phyloP scores from a whole-genome alignment of 2,888 invertebrate genomes.

The Cataglyphis rosenhaueri region DNA sequence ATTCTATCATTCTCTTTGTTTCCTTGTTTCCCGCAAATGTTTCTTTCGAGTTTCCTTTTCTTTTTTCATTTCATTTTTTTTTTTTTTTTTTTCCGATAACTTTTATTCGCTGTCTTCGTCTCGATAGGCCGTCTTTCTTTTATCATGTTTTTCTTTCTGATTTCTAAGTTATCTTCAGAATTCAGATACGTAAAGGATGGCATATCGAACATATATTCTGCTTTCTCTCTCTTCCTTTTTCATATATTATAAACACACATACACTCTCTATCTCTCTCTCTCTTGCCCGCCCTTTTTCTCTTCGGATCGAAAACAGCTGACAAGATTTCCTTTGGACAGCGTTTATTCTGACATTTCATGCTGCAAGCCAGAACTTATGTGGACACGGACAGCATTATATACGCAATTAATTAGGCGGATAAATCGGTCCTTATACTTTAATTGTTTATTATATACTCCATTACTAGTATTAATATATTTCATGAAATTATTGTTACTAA shows the following conservation, averaged over 20 bases:
- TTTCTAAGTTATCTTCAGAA: constrained; percentile 10
- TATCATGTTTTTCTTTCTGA: background rate
- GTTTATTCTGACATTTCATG: constrained; percentile 28
- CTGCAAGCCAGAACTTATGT: constrained; percentile 16
- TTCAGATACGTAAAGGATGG: background rate
- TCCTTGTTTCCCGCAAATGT: background rate
- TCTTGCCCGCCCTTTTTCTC: background rate
- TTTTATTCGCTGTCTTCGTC: background rate
- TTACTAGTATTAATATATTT: constrained; percentile 5
- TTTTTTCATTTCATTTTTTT: background rate
- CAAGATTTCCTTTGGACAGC: constrained; percentile 31
- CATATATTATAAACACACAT: background rate
- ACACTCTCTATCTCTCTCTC: background rate
- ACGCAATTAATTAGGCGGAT: background rate
- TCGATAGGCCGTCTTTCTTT: background rate
- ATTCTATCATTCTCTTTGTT: background rate
- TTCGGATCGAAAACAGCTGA: constrained; percentile 36
- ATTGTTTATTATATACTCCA: constrained; percentile 2
- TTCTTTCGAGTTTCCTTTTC: background rate
- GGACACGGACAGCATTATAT: background rate
- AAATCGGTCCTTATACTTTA: constrained; percentile 6
- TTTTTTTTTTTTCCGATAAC: background rate
- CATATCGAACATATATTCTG: background rate
- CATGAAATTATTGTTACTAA: constrained; percentile 6
- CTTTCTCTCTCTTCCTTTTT: background rate